Evolutionary conservation across 2,888 invertebrate species (phyloP), one percentile per base, ranked within the genome.

Genomic region (Clepsis dumicolana): DNA sequence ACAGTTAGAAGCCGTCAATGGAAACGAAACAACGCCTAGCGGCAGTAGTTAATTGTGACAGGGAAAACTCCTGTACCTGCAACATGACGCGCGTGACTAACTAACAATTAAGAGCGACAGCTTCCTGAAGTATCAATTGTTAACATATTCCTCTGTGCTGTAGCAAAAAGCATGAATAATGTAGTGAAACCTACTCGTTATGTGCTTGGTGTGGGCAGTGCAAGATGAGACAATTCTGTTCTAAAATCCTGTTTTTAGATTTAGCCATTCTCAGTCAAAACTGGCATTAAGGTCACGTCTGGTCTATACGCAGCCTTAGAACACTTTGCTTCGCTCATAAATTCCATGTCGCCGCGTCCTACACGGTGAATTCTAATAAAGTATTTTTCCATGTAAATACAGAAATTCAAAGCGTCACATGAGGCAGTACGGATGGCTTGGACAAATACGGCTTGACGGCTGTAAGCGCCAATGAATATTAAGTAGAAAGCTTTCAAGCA

Each of bases 381-480:
- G 27, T 52, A 27, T 52, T 52, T 54, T 29, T 54, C 54, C 54
- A 29, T 25, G 54, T 25, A 29, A 54, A 54, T 54, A 18, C 35
- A 25, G 4, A 38, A 25, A 18, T 27, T 27, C 2, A 21, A 53
- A 56, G 21, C 65, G 65, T 52, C 57, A 50, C 18, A 35, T 25
- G n/a, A n/a, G n/a, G 62, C 53, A 25, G 62, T 56, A 25, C 25
- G 65, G 48, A 44, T 44, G n/a, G n/a, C 57, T n/a, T 32, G 60
- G 24, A 65, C 60, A 61, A 66, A 66, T 35, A 48, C 25, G 48
- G 8, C 35, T 35, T 54, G 54, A 61, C 44, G 53, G 54, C 61
- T 57, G 38, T 12, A n/a, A 38, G n/a, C 61, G 38, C 52, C 65
- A 60, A 66, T 66, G 66, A 61, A 66, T 61, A 54, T 66, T 56